Evolutionary conservation across 2,113 vertebrate genomes (phyloP).

Genomic region (Oreochromis tanganicae): DNA sequence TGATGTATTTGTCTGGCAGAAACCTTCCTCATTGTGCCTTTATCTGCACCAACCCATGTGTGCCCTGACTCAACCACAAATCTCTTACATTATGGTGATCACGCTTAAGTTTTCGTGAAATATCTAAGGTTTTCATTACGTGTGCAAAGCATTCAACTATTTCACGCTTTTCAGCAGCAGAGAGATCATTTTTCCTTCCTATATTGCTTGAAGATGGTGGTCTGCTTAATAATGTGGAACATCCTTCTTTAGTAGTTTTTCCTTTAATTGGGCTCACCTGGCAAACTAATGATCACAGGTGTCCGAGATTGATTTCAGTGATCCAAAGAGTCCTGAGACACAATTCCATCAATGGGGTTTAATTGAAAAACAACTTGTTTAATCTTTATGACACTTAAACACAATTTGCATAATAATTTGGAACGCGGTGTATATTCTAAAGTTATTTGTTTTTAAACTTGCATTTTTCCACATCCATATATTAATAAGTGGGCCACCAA

Average conservation of each 20-base stretch:
- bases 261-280: neutral
- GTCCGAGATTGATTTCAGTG: neutral
- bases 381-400: neutral
- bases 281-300: neutral
- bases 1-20: neutral
- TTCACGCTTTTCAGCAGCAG: neutral
- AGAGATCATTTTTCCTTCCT: neutral
- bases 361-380: neutral
- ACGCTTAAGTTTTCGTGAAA: accelerated
- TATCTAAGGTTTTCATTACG: neutral
- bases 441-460: neutral
- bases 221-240: neutral
- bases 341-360: neutral
- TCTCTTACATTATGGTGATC: neutral
- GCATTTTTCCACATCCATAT: neutral
- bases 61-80: neutral
- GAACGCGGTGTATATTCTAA: accelerated
- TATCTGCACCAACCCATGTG: accelerated
- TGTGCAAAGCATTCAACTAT: neutral
- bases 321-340: neutral
- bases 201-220: neutral
- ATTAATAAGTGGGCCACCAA: neutral
- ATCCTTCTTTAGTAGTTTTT: neutral
- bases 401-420: neutral
- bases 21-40: accelerated